Evolutionary conservation across 2,113 vertebrate species (phyloP).

Genomic region (Xenopus borealis): DNA sequence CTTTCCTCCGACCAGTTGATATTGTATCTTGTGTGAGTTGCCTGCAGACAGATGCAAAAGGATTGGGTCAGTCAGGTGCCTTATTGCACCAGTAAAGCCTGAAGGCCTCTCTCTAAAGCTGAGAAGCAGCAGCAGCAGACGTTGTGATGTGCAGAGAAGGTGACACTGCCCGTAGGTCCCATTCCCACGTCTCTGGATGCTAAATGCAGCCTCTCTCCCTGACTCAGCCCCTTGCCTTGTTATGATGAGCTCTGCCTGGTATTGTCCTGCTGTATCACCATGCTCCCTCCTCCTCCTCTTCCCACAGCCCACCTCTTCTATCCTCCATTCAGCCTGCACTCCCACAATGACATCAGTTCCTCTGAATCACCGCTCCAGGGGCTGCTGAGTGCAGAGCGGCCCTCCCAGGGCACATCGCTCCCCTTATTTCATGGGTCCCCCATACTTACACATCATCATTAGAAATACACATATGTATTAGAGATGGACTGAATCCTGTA

Average conservation of each 20-base stretch:
- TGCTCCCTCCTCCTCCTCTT: constrained; percentile 31
- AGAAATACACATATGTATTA: not conserved
- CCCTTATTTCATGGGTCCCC: not conserved
- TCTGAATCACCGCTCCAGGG: constrained; percentile 37
- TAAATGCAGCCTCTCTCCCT: constrained; percentile 36
- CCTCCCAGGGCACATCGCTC: too few relatives aligned
- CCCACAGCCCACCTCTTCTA: constrained; percentile 36
- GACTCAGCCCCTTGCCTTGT: constrained; percentile 44
- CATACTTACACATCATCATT: not conserved
- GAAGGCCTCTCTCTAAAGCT: constrained; percentile 10
- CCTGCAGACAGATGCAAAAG: not conserved
- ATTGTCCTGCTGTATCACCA: constrained; percentile 36
- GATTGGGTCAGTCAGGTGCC: not conserved
- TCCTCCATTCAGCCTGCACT: constrained; percentile 46
- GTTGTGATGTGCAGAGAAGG: not conserved
- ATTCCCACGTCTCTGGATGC: constrained; percentile 7
- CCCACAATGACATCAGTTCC: constrained; percentile 44
- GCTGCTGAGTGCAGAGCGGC: too few relatives aligned
- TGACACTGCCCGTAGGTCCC: constrained; percentile 36
- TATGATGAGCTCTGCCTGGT: constrained; percentile 28
- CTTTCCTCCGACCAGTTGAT: constrained; percentile 22
- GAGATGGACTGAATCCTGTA: too few relatives aligned
- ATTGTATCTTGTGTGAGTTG: too few relatives aligned
- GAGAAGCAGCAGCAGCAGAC: not conserved
- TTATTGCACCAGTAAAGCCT: constrained; percentile 9